Percentiles rank a stretch among this genome's conserved stretches.
Evolutionary conservation across 2,113 vertebrate species (phyloP).

Genomic region (Syngnathus scovelli): DNA sequence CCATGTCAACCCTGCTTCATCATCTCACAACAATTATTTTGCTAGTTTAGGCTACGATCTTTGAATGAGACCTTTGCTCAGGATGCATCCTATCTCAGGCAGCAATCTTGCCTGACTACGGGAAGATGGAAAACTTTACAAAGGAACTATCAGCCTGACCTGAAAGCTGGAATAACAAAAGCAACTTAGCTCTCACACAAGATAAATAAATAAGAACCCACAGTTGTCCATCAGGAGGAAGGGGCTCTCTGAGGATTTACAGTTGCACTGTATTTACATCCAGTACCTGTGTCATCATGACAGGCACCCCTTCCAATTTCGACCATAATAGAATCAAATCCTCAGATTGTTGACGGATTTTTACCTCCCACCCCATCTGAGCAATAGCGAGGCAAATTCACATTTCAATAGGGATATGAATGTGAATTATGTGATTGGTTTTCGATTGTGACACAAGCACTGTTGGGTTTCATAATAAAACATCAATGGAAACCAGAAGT

Average conservation of each 20-base stretch:
- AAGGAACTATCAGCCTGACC: neutral
- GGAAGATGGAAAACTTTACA: slow-evolving; percentile 3
- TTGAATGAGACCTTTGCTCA: slow-evolving; percentile 4
- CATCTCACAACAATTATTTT: slow-evolving; percentile 1
- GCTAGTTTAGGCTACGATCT: slow-evolving; percentile 13
- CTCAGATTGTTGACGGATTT: slow-evolving; percentile 9
- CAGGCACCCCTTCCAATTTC: neutral
- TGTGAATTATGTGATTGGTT: slow-evolving; percentile 35
- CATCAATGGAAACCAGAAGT: slow-evolving; percentile 12
- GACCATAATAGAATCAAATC: neutral
- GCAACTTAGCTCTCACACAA: neutral
- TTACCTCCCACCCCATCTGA: slow-evolving; percentile 15
- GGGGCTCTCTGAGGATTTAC: slow-evolving; percentile 1
- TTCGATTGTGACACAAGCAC: slow-evolving; percentile 35
- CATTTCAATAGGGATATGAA: slow-evolving; percentile 53
- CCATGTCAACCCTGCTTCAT: slow-evolving; percentile 8
- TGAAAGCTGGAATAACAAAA: neutral
- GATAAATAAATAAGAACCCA: slow-evolving; percentile 13
- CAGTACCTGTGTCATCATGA: neutral
- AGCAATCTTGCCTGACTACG: slow-evolving; percentile 1
- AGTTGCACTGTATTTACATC: slow-evolving; percentile 15
- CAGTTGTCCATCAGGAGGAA: neutral
- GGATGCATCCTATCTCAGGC: slow-evolving; percentile 10
- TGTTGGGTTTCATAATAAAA: slow-evolving; percentile 19
- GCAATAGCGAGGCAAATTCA: slow-evolving; percentile 64